Evolutionary conservation across 2,888 invertebrate genomes (phyloP).

Genomic region (Sepiola atlantica): DNA sequence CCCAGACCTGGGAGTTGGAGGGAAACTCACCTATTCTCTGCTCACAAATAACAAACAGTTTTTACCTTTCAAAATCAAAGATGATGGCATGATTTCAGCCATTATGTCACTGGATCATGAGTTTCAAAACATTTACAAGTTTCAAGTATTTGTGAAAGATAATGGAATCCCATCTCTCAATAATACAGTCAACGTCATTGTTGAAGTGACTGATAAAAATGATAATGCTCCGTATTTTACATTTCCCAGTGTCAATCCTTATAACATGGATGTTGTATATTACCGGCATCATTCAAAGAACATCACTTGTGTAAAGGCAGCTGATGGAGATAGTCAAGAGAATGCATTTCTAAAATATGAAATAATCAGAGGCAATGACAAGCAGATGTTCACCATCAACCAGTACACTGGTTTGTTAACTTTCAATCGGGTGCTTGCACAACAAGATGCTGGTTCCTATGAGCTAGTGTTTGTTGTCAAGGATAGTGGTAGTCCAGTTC

Average conservation of each 20-base stretch:
- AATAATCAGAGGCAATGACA: slow-evolving; percentile 32
- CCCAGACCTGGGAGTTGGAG: slow-evolving; percentile 14
- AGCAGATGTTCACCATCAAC: slow-evolving; percentile 20
- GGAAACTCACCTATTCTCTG: neutral
- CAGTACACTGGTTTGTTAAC: neutral
- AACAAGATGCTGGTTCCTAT: slow-evolving; percentile 12
- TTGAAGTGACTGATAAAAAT: slow-evolving; percentile 32
- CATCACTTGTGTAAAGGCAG: neutral
- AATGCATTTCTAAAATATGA: slow-evolving; percentile 32
- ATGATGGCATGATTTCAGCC: neutral
- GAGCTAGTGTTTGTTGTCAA: neutral
- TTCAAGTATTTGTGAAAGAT: slow-evolving; percentile 22
- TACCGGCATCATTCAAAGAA: slow-evolving; percentile 21
- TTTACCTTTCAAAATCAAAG: neutral
- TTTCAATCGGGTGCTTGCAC: neutral
- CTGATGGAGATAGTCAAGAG: slow-evolving; percentile 32
- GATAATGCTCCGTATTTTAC: slow-evolving; percentile 22
- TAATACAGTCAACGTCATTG: neutral
- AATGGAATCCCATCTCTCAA: slow-evolving; percentile 13
- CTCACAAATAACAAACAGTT: neutral
- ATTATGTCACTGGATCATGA: slow-evolving; percentile 32
- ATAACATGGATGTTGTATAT: slow-evolving; percentile 12
- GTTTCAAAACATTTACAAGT: neutral
- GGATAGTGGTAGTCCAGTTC: slow-evolving; percentile 1
- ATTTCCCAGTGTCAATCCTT: slow-evolving; percentile 4